phyloP scores from a whole-genome alignment of 2,113 vertebrate species.

The Sarotherodon lohbergeri region DNA sequence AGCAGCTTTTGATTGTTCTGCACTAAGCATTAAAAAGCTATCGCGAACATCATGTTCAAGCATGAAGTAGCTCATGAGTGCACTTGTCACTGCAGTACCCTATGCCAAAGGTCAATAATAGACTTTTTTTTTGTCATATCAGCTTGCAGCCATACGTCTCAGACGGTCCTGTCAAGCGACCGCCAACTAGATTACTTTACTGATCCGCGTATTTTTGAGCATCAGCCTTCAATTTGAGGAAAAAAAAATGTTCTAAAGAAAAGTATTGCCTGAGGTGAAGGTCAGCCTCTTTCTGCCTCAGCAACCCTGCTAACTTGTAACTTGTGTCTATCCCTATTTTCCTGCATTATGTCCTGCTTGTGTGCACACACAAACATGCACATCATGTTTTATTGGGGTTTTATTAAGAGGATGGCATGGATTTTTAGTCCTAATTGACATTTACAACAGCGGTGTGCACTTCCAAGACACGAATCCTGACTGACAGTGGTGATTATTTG shows the following conservation, averaged over 20 bases:
- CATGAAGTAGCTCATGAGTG: neutral
- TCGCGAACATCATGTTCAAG: neutral
- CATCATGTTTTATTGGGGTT: neutral
- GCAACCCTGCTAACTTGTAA: neutral
- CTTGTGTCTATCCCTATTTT: neutral
- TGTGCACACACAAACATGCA: neutral
- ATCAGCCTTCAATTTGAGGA: neutral
- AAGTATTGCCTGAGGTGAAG: neutral
- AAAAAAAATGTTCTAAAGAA: neutral
- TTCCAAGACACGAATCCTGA: neutral
- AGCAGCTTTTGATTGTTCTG: neutral
- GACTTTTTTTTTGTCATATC: neutral
- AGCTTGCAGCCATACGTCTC: neutral
- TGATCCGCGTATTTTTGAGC: neutral
- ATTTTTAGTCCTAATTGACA: neutral
- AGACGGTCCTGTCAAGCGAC: neutral
- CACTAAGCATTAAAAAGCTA: neutral
- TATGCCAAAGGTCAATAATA: neutral
- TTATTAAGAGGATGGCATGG: neutral
- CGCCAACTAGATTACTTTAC: neutral
- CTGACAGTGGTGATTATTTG: neutral
- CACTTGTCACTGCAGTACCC: neutral
- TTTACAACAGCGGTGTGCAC: neutral
- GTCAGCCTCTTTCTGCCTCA: neutral
- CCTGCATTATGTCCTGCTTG: neutral